Conservation (phyloP, 2,888 invertebrate species). For the Ormyrus rosae region DNA sequence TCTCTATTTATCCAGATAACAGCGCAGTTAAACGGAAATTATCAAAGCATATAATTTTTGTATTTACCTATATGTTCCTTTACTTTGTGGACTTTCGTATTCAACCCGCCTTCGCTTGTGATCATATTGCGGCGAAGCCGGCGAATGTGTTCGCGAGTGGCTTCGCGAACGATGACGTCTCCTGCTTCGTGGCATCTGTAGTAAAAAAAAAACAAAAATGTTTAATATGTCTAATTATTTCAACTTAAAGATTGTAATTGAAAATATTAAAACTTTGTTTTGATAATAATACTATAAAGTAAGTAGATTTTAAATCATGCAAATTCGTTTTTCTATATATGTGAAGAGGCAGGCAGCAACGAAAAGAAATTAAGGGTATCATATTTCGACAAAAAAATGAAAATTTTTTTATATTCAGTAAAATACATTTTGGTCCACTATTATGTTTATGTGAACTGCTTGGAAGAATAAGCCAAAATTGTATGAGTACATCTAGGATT, state of each 20-base stretch:
- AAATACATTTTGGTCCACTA: no score
- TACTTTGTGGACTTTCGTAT: constrained; percentile 79
- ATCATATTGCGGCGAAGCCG: constrained; percentile 78
- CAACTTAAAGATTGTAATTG: not conserved
- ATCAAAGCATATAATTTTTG: not conserved
- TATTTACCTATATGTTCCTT: constrained; percentile 81
- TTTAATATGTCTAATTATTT: not conserved
- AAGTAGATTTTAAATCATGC: not conserved
- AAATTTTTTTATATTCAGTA: no score
- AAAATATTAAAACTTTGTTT: no score
- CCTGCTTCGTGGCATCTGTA: constrained; percentile 89
- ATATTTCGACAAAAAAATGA: no score
- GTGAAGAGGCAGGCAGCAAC: constrained; percentile 13
- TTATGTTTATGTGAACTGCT: no score
- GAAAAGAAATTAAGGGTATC: not conserved
- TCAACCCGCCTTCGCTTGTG: constrained; percentile 86
- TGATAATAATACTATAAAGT: no score
- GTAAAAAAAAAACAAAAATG: constrained; percentile 19
- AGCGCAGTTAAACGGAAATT: not conserved
- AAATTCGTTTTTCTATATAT: not conserved
- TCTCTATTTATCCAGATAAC: not conserved
- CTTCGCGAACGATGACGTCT: constrained; percentile 86
- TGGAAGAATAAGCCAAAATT: not conserved
- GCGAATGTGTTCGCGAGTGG: constrained; percentile 77
- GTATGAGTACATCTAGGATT: not conserved